These are phyloP conservation scores for Ormyrus pomaceus DNA, from an alignment of 2,888 invertebrate genomes.

Conservation along the genomic window DNA sequence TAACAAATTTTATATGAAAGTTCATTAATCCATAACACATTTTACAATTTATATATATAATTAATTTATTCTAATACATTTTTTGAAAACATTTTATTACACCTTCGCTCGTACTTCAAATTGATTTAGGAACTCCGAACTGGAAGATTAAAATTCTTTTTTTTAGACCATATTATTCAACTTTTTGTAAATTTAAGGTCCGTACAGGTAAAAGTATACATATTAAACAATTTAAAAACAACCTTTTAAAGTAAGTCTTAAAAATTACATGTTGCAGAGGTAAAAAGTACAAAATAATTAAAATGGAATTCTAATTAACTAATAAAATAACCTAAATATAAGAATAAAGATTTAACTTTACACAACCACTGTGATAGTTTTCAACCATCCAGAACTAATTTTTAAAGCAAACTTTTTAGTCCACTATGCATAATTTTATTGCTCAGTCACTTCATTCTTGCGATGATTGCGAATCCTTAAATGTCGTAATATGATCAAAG, in stretches of 20 bases:
- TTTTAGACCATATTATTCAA: constrained; percentile 12
- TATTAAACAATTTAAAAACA: constrained; percentile 27
- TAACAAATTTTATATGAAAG: neutral
- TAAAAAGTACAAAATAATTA: constrained; percentile 38
- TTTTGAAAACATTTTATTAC: constrained; percentile 9
- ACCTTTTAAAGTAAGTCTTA: constrained; percentile 35
- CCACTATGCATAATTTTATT: constrained; percentile 35
- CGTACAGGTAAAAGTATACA: constrained; percentile 30
- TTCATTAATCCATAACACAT: no score
- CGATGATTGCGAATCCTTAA: constrained; percentile 27
- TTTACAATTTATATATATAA: neutral
- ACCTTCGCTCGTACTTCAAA: constrained; percentile 27
- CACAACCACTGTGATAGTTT: constrained; percentile 32
- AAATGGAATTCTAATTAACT: constrained; percentile 16
- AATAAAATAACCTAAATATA: constrained; percentile 30
- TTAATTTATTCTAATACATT: constrained; percentile 17
- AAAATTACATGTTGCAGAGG: constrained; percentile 35
- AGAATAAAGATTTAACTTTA: constrained; percentile 23
- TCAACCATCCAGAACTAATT: constrained; percentile 2
- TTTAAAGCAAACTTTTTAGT: constrained; percentile 16
- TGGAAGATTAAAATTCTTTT: constrained; percentile 49
- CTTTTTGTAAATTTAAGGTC: constrained; percentile 22
- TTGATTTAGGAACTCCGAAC: constrained; percentile 53
- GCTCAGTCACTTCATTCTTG: constrained; percentile 22
- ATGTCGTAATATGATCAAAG: constrained; percentile 9